Conservation (phyloP, 2,888 invertebrate genomes). For the Macropis europaea region DNA sequence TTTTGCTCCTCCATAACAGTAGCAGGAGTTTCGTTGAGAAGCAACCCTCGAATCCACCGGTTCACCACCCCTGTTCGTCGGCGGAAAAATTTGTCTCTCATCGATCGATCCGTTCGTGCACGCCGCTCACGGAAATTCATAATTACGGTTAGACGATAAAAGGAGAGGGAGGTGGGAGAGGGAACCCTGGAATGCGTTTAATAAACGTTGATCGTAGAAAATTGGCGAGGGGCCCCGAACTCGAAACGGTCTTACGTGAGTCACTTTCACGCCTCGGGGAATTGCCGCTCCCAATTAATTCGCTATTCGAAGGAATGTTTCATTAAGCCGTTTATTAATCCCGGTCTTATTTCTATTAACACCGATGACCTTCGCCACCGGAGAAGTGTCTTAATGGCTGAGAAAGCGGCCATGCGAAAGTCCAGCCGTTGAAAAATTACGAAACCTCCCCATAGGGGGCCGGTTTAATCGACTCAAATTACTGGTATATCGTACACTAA, state of each 20-base stretch:
- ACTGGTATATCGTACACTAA: slow-evolving; percentile 41
- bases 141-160: slow-evolving; percentile 50
- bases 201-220: slow-evolving; percentile 63
- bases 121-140: slow-evolving; percentile 49
- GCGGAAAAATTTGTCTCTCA: too few relatives aligned
- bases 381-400: slow-evolving; percentile 52
- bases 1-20: too few relatives aligned
- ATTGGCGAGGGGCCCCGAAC: slow-evolving; percentile 51
- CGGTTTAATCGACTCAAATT: slow-evolving; percentile 56
- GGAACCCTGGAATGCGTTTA: slow-evolving; percentile 55
- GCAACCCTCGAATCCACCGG: too few relatives aligned
- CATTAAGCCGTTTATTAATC: slow-evolving; percentile 74
- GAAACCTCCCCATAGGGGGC: slow-evolving; percentile 27
- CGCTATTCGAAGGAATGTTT: slow-evolving; percentile 71
- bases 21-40: too few relatives aligned
- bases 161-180: neutral
- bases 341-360: slow-evolving; percentile 74
- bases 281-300: slow-evolving; percentile 72
- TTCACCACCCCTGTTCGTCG: too few relatives aligned
- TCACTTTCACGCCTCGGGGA: slow-evolving; percentile 70
- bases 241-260: slow-evolving; percentile 61
- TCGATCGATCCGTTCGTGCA: slow-evolving; percentile 29
- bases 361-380: slow-evolving; percentile 67
- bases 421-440: slow-evolving; percentile 49
- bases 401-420: slow-evolving; percentile 41